Percentiles rank a stretch among this genome's conserved stretches.
Evolutionary conservation across 2,113 vertebrate species (phyloP).

Genomic region (Australoheros scitulus): DNA sequence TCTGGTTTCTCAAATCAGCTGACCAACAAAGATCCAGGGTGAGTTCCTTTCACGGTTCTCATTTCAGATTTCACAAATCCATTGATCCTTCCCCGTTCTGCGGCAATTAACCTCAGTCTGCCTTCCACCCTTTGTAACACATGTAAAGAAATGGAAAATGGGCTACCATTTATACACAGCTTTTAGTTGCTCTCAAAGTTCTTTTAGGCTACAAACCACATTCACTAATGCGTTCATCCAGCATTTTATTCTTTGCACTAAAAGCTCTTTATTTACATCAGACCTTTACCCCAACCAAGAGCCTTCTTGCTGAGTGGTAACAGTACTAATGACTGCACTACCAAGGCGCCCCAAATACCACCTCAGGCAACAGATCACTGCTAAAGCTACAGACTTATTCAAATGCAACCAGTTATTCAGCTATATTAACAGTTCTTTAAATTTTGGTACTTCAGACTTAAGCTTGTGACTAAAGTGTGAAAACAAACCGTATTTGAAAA

Average conservation of each 20-base stretch:
- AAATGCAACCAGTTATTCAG: not conserved
- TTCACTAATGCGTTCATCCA: not conserved
- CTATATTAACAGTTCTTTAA: not conserved
- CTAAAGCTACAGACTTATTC: not conserved
- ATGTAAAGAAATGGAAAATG: not conserved
- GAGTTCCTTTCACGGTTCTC: not conserved
- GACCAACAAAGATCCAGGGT: not conserved
- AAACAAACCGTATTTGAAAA: not conserved
- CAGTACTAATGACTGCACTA: not conserved
- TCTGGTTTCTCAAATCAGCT: not conserved
- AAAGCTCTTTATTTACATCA: not conserved
- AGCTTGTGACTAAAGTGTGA: not conserved
- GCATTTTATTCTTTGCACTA: not conserved
- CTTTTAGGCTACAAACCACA: not conserved
- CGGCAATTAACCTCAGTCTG: not conserved
- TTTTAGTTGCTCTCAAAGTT: not conserved
- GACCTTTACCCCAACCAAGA: not conserved
- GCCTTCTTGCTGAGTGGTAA: not conserved
- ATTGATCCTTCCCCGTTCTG: not conserved
- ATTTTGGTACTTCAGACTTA: not conserved
- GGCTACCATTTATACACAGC: not conserved
- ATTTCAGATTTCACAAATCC: not conserved
- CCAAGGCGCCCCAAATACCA: too few relatives aligned
- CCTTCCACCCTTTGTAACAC: not conserved
- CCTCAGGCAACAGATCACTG: not conserved